Evolutionary conservation across 2,888 invertebrate genomes (phyloP), one percentile per base, ranked within the genome.

Genomic region (Thalpophila matura): DNA sequence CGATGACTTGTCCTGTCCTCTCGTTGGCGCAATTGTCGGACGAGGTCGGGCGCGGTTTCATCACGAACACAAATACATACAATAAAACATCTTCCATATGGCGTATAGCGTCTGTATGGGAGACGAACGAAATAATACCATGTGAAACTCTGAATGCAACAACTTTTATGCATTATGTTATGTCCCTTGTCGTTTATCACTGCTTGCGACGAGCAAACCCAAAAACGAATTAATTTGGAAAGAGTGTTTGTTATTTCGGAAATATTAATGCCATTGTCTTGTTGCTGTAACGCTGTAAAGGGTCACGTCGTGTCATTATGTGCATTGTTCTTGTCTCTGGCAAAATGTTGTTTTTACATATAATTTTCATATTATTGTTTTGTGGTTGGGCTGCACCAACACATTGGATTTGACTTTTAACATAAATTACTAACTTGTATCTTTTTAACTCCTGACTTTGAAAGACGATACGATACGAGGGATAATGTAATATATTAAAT

Each of bases 31-130:
- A 93, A 90, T 90, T 91, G 89, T 78, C 80, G 75, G 86, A 64
- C 91, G 92, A 91, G 92, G 91, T 85, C 93, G 86, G 82, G 81
- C 86, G 89, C 86, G 83, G 89, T 91, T 92, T 91, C 90, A 91
- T 91, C 91, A 90, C 84, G 83, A 85, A 84, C 88, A 86, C 87
- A 86, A 89, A 89, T 86, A 80, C 56, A 83, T 86, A 89, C 85
- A 88, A 87, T 90, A 86, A 86, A 84, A 83, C 77, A 83, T 81
- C 68, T 73, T 76, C 83, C 85, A 87, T 85, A 86, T 86, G 87
- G 81, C 56, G 56, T 42, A 43, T 50, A 35, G 43, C 67, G 49
- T 33, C 64, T 74, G 70, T 73, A 76, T 81, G 77, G 69, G 63
- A 50, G 56, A 66, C 38, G 42, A 56, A 53, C 9, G 35, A 60